These are phyloP conservation scores for Lysandra bellargus DNA, from an alignment of 2,888 invertebrate species.

Conservation along the genomic window DNA sequence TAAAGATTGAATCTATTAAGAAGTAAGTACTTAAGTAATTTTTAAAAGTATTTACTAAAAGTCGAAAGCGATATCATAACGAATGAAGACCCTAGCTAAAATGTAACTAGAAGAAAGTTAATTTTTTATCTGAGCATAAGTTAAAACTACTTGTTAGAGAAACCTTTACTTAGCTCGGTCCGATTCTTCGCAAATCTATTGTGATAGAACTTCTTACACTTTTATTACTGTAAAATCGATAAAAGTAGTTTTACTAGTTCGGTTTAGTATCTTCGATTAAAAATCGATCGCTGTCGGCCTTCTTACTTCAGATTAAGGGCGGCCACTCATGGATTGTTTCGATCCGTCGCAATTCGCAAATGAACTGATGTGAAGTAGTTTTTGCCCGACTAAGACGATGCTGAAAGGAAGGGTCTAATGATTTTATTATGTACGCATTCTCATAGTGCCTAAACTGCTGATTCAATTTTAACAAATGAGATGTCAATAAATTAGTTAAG, in stretches of 20 bases:
- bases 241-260: not conserved
- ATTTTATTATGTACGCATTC: too few species aligned
- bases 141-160: not conserved
- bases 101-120: not conserved
- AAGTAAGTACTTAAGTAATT: too few species aligned
- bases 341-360: not conserved
- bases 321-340: not conserved
- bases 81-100: not conserved
- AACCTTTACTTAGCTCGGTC: not conserved
- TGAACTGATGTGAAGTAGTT: not conserved
- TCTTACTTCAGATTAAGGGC: not conserved
- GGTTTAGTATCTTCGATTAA: not conserved
- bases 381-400: too few species aligned
- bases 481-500: too few species aligned
- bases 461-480: not conserved
- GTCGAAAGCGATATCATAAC: not conserved
- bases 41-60: not conserved
- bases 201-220: not conserved
- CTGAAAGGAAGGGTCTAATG: too few species aligned
- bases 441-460: not conserved
- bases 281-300: not conserved
- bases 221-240: not conserved
- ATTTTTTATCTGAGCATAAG: not conserved
- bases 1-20: not conserved
- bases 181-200: not conserved